Conservation (phyloP, 2,888 invertebrate genomes). For the Diplolepis rosae region DNA sequence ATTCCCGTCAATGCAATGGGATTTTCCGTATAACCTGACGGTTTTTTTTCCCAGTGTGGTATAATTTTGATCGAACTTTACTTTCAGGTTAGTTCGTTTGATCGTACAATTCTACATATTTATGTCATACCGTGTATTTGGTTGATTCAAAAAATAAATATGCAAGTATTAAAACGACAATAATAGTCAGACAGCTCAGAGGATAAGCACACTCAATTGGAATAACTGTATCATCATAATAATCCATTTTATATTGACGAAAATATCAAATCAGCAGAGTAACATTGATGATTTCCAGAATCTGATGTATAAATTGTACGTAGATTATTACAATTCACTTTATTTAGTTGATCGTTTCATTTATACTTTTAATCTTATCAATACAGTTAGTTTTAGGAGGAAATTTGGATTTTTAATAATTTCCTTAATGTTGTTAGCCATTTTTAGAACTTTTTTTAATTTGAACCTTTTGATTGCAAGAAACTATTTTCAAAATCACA, state of each 20-base stretch:
- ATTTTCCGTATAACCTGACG: too few relatives aligned
- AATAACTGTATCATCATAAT: neutral
- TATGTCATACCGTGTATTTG: neutral
- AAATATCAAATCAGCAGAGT: neutral
- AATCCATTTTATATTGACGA: too few relatives aligned
- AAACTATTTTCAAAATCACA: neutral
- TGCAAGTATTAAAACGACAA: neutral
- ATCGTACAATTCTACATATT: too few relatives aligned
- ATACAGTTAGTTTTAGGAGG: constrained; percentile 43
- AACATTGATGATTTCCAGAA: neutral
- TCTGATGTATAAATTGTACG: too few relatives aligned
- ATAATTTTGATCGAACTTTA: too few relatives aligned
- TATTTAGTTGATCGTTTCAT: neutral
- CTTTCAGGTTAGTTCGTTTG: too few relatives aligned
- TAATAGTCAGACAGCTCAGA: neutral
- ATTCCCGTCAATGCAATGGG: too few relatives aligned
- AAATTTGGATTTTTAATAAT: constrained; percentile 43
- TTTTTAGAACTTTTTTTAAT: constrained; percentile 19
- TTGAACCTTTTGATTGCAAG: neutral
- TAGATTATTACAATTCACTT: neutral
- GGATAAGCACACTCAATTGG: neutral
- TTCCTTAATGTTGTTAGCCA: constrained; percentile 34
- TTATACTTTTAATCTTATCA: constrained; percentile 41
- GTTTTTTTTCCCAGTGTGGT: too few relatives aligned
- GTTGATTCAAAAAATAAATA: neutral